Evolutionary conservation across 2,888 invertebrate genomes (phyloP).

Genomic region (Ophion ellenae): DNA sequence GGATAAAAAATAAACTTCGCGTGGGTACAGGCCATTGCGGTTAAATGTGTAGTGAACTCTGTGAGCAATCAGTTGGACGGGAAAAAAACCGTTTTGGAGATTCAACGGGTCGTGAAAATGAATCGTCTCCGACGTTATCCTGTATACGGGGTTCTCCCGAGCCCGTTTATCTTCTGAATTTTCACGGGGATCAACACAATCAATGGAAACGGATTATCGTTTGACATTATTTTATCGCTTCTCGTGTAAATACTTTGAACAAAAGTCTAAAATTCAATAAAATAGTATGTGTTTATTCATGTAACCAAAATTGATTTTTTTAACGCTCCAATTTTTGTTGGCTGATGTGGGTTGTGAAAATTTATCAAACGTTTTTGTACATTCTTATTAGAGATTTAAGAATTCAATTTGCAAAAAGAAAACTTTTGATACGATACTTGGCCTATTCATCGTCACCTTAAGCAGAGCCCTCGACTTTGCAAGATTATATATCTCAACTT

Average conservation of each 20-base stretch:
- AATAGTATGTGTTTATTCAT: background rate
- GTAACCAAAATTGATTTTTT: background rate
- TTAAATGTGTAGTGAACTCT: background rate
- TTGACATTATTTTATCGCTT: background rate
- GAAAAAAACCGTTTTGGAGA: constrained; percentile 54
- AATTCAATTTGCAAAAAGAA: too few species aligned
- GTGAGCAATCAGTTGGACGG: constrained; percentile 32
- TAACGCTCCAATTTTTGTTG: too few species aligned
- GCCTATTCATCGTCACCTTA: too few species aligned
- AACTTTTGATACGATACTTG: too few species aligned
- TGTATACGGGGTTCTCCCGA: background rate
- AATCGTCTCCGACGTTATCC: constrained; percentile 21
- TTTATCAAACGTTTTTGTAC: too few species aligned
- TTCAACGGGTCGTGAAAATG: constrained; percentile 55
- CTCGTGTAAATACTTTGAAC: background rate
- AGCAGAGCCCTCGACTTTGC: too few species aligned
- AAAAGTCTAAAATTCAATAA: background rate
- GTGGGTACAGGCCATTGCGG: constrained; percentile 13
- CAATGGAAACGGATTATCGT: background rate
- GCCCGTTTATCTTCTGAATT: background rate
- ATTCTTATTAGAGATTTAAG: too few species aligned
- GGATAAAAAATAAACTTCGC: background rate
- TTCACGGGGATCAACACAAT: background rate
- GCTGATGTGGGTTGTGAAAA: too few species aligned
- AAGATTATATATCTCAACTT: too few species aligned